A percentile compares a stretch with the other conserved stretches of the same genome.
phyloP scores from a whole-genome alignment of 2,113 vertebrate species.

The Plestiodon gilberti region DNA sequence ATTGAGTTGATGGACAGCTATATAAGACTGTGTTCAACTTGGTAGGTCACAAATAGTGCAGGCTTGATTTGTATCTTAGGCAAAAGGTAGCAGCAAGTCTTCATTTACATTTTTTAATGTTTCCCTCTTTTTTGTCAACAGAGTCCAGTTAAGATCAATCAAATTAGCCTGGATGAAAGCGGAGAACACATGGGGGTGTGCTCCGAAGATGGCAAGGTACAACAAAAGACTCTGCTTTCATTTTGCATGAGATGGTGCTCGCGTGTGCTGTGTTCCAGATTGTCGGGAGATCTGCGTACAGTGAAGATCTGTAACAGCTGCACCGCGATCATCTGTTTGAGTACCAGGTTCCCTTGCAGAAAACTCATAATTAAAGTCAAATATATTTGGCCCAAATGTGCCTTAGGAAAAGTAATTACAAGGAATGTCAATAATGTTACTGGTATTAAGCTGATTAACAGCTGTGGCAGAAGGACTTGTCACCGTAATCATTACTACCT shows the following conservation, averaged over 20 bases:
- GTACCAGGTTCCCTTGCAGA: slow-evolving; percentile 57
- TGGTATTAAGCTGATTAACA: slow-evolving; percentile 84
- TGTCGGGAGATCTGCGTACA: slow-evolving; percentile 1
- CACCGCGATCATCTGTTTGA: slow-evolving; percentile 50
- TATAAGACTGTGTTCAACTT: not conserved
- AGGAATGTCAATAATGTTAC: slow-evolving; percentile 81
- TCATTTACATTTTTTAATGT: slow-evolving; percentile 29
- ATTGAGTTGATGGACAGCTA: not conserved
- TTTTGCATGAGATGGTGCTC: slow-evolving; percentile 1
- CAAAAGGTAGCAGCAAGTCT: not conserved
- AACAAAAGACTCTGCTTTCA: not conserved
- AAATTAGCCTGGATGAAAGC: slow-evolving; percentile 97
- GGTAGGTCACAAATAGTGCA: not conserved
- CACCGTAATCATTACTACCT: slow-evolving; percentile 78
- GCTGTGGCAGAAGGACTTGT: slow-evolving; percentile 73
- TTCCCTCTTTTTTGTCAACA: slow-evolving; percentile 60
- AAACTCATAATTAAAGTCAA: slow-evolving; percentile 76
- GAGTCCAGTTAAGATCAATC: slow-evolving; percentile 98
- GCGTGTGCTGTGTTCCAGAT: not conserved
- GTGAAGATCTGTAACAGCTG: slow-evolving; percentile 18
- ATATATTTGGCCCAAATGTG: slow-evolving; percentile 77
- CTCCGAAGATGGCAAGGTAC: slow-evolving; percentile 98
- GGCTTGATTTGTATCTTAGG: not conserved
- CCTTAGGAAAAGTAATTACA: slow-evolving; percentile 80
- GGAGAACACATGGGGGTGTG: slow-evolving; percentile 97